Evolutionary conservation across 2,797 vertebrate species (phyloP).

Genomic region (Rhynchonycteris naso): DNA sequence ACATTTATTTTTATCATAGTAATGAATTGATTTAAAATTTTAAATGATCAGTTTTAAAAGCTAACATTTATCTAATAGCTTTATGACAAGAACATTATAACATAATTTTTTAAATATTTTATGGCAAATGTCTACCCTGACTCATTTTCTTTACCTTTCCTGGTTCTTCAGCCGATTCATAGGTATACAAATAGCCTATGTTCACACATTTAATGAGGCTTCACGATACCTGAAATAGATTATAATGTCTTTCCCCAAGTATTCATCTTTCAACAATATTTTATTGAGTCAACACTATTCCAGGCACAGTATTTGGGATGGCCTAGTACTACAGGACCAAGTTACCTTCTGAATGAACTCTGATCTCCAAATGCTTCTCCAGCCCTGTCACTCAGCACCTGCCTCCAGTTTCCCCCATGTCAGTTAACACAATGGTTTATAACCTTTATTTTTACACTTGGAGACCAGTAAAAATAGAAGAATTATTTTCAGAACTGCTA

Average conservation of each 20-base stretch:
- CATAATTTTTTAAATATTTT: constrained; percentile 2
- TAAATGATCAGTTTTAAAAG: constrained; percentile 4
- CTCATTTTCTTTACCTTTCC: neutral
- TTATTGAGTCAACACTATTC: neutral
- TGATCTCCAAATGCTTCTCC: neutral
- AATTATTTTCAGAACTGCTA: too few relatives aligned
- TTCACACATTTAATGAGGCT: neutral
- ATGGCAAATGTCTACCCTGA: neutral
- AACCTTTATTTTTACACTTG: too few relatives aligned
- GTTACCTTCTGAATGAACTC: neutral
- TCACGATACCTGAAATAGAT: neutral
- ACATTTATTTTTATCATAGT: neutral
- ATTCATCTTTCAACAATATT: neutral
- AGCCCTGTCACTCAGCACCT: neutral
- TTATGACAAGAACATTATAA: neutral
- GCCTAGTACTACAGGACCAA: neutral
- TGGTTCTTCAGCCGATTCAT: neutral
- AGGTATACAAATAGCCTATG: neutral
- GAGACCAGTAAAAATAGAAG: too few relatives aligned
- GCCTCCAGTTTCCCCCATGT: neutral
- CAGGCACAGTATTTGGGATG: neutral
- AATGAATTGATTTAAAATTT: constrained; percentile 14
- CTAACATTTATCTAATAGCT: neutral
- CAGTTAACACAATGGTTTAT: neutral
- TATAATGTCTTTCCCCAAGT: neutral